These are phyloP conservation scores for Lissonota sp. DNA, from an alignment of 2,888 invertebrate species.

Conservation along the genomic window DNA sequence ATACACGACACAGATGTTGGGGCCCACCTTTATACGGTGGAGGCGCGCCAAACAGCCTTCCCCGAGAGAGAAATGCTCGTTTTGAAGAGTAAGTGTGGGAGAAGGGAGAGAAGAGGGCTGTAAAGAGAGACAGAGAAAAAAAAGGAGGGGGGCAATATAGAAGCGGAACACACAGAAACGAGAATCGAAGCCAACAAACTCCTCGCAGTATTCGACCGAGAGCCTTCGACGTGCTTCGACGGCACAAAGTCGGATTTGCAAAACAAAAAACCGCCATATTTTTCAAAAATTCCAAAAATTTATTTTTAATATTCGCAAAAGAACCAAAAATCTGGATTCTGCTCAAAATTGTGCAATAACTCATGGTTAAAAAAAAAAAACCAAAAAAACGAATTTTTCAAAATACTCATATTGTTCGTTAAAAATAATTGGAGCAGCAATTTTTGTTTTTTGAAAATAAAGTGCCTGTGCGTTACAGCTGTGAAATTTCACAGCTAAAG, in stretches of 20 bases:
- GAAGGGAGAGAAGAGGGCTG: background rate
- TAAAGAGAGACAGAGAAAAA: background rate
- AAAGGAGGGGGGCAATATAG: conserved; percentile 5
- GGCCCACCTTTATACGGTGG: too few species aligned
- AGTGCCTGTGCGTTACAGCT: background rate
- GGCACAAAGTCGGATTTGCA: too few species aligned
- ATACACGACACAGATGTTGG: too few species aligned
- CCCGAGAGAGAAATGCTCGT: too few species aligned
- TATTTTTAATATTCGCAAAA: background rate
- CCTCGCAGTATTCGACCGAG: conserved; percentile 77
- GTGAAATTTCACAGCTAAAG: background rate
- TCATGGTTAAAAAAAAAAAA: background rate
- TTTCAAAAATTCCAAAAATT: background rate
- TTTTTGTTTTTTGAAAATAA: background rate
- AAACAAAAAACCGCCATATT: conserved; percentile 5
- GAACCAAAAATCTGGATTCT: background rate
- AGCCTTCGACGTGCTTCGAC: conserved; percentile 53
- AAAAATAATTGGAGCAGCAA: too few species aligned
- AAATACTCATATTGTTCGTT: too few species aligned
- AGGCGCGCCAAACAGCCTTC: too few species aligned
- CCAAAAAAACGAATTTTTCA: background rate
- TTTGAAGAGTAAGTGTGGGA: too few species aligned
- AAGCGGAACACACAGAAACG: conserved; percentile 63
- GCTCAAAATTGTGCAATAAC: background rate
- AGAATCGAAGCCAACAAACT: conserved; percentile 83